Percentiles rank a stretch among this genome's conserved stretches.
Conservation (phyloP, 2,888 invertebrate species). For the Drosophila mimica region DNA sequence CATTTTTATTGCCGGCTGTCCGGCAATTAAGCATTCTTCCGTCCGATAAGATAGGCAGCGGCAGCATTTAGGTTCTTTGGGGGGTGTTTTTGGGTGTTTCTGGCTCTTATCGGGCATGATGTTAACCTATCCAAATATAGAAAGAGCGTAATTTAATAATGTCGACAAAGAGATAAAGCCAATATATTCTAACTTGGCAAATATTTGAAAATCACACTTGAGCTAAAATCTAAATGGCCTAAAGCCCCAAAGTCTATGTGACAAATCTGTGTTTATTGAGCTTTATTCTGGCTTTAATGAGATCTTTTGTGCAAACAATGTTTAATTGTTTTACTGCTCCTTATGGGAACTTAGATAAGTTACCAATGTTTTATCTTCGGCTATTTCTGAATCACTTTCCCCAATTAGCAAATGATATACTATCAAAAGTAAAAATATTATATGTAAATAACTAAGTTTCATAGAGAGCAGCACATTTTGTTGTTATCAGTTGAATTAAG, state of each 20-base stretch:
- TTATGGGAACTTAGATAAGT: background rate
- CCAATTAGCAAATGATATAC: background rate
- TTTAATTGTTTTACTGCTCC: background rate
- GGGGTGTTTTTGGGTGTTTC: constrained; percentile 1
- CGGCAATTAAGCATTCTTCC: constrained; percentile 66
- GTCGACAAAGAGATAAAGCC: constrained; percentile 34
- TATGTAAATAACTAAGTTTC: background rate
- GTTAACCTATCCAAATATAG: constrained; percentile 73
- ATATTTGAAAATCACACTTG: constrained; percentile 61
- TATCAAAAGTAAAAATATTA: constrained; percentile 1
- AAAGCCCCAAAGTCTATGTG: background rate
- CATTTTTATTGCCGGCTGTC: constrained; percentile 58
- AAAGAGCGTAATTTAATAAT: constrained; percentile 68
- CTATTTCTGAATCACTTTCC: background rate
- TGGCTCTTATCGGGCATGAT: constrained; percentile 48
- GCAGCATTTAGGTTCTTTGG: background rate
- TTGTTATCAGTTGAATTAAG: background rate
- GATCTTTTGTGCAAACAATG: background rate
- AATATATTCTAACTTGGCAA: constrained; percentile 22
- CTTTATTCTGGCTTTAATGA: background rate
- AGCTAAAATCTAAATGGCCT: constrained; percentile 15
- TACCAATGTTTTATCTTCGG: background rate
- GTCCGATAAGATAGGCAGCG: constrained; percentile 66
- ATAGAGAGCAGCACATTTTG: background rate
- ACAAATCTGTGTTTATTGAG: background rate